Evolutionary conservation across 2,888 invertebrate genomes (phyloP), one percentile per base, ranked within the genome.

Genomic region (Sturmia bella): DNA sequence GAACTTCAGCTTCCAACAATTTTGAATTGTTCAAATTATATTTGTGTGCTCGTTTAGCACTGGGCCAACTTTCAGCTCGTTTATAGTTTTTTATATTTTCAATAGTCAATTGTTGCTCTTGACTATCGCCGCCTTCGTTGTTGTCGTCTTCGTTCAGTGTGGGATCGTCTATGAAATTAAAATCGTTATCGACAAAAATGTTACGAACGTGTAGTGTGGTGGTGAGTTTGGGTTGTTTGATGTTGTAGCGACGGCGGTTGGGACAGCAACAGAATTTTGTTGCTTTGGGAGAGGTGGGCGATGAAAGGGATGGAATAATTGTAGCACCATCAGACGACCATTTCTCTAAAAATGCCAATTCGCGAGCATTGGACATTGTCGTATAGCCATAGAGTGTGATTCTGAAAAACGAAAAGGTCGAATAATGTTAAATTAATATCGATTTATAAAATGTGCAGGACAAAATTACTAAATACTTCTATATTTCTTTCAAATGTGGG

Each of bases 361-460:
- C 90, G 81, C 89, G 89, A 87, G 88, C 87, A 87, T 88, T 89
- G 85, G 89, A 88, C 90, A 90, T 90, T 87, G 88, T 88, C 83
- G 86, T 86, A 86, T 86, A 86, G 87, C 90, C 90, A 90, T 90
- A 87, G 85, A 90, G 87, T 85, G 85, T 85, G 83, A 87, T 89
- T 89, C 89, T 89, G 86, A 15, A 68, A 15, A 68, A 84, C 70
- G 24, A 68, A 41, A 50, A 52, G 15, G 21, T 13, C 21, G 61
- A 13, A 21, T 1, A 63, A n/a, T n/a, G 0, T 48, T 43, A 63
- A 37, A 24, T 41, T 17, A 56, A 17, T 37, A 24, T 12, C 6
- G 27, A 52, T 21, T 27, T 1, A 39, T 57, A 11, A 39, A n/a
- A 39, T 57, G 19, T n/a, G 0, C 13, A 52, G 13, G 17, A 21